Base-by-base conservation (phyloP, 2,113 vertebrate species). In the Empidonax traillii region DNA sequence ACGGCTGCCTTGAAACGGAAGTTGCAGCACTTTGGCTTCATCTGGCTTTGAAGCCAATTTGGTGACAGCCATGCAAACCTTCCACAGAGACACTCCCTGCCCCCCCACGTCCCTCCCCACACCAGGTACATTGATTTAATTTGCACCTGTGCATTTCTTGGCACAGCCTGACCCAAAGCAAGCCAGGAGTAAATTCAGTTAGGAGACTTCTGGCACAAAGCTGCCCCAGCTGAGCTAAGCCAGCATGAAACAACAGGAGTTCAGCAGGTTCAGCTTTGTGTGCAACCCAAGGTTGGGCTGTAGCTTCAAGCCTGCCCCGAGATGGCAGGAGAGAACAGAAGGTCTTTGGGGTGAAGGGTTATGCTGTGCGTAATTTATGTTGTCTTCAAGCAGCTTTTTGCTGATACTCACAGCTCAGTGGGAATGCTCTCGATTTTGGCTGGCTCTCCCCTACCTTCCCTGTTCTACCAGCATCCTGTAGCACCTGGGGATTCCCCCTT, bases 111-210 rank as follows among this genome's bases (percentile, higher is more conserved):
- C 55, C 79, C 37, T 47, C 68, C 59, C 77, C 56, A 47, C 58
- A 5, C 89, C 91, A 96, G 94, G 91, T 96, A 85, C 49, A 90
- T 72, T 89, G 91, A 85, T 94, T 93, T 89, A 82, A 95, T 95
- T 95, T 91, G 85, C 95, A 97, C 96, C 94, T 97, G 91, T 73
- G 62, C 77, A 10, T 82, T 94, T 89, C 59, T 95, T 96, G 95
- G 94, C 87, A 46, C 49, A 41, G 66, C 37, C 44, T 0, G 0
- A 31, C 80, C 47, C 2, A 2, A 13, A 2, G 73, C 61, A 49
- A 85, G 95, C 92, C 94, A 95, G 96, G 47, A 88, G 41, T 53
- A 66, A 86, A 92, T 85, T 90, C 90, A 69, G 63, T 85, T 37
- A 69, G 83, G 92, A 94, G 82, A 49, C 46, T 93, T 92, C 90